Evolutionary conservation across 2,797 vertebrate species (phyloP).

Genomic region (Notolepis coatsorum): DNA sequence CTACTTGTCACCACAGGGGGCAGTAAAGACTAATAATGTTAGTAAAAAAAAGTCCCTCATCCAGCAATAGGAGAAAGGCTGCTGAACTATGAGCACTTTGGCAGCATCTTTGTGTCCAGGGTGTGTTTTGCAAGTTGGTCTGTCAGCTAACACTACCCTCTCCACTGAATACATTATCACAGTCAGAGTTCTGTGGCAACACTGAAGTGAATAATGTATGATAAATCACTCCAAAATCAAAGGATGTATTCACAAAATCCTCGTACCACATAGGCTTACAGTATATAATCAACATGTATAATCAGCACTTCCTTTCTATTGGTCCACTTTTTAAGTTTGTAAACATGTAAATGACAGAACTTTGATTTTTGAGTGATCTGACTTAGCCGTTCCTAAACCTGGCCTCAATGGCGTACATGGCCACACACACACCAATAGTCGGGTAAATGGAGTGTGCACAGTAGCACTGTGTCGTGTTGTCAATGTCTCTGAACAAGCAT

Average conservation of each 20-base stretch:
- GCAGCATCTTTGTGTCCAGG: too few relatives aligned
- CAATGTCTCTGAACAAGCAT: neutral
- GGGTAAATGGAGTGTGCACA: constrained; percentile 44
- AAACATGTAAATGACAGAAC: constrained; percentile 17
- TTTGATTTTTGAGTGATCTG: constrained; percentile 5
- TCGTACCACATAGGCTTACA: too few relatives aligned
- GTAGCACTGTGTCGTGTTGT: neutral
- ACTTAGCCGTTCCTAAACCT: neutral
- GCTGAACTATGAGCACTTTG: constrained; percentile 21
- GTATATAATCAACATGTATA: too few relatives aligned
- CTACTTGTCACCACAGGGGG: constrained; percentile 36
- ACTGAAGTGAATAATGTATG: neutral
- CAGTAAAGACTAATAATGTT: constrained; percentile 31
- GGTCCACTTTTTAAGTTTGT: constrained; percentile 22
- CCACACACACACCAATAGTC: neutral
- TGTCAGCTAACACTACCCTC: neutral
- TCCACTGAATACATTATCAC: neutral
- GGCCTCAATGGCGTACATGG: constrained; percentile 2
- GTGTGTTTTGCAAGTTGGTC: neutral
- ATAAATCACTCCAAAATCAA: constrained; percentile 1
- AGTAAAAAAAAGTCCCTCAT: neutral
- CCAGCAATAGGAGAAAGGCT: neutral
- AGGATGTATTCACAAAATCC: neutral
- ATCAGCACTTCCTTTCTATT: constrained; percentile 24
- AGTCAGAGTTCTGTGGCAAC: neutral